Evolutionary conservation across 2,113 vertebrate genomes (phyloP), one percentile per base, ranked within the genome.

Genomic region (Bufo bufo): DNA sequence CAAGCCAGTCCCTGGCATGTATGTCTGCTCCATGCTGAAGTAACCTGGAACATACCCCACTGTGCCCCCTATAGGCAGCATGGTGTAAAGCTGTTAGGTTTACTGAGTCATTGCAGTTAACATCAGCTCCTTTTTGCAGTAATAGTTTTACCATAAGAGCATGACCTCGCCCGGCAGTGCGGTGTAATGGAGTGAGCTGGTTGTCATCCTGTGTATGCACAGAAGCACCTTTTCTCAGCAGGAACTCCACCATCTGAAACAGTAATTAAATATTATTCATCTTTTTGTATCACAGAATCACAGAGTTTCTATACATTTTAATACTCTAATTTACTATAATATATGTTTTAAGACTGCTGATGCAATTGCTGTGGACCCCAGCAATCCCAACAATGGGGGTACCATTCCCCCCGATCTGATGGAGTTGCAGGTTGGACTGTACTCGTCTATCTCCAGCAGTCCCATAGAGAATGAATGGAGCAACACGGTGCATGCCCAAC

Each of bases 101-200:
- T 0, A 91, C 84, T 69, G 45, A 74, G 59, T 93, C 59, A 77
- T 47, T 89, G 66, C 89, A 19, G 11, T 16, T 66, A 66, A 91
- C 88, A 20, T 1, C 0, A 8, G 91, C 90, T 79, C 91, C 14
- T 3, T 89, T 90, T 81, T 87, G 61, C 6, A 59, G 90, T 82
- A 91, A 84, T 0, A 77, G 90, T 52, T 45, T 6, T 0, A 20
- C 54, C 0, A 47, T 69, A 8, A 86, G 75, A 1, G 0, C 77
- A 3, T 91, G 87, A 23, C 93, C 93, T 87, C 91, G 90, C 83
- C 92, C 93, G 88, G 93, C 92, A 1, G 91, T 91, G 50, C 90
- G 90, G 69, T 93, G 93, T 66, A 74, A 0, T 17, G 90, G 90
- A 5, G 71, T 54, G 1, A 91, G 89, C 13, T 71, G 84, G 59